phyloP scores from a whole-genome alignment of 2,888 invertebrate genomes.

The Leuctra nigra region DNA sequence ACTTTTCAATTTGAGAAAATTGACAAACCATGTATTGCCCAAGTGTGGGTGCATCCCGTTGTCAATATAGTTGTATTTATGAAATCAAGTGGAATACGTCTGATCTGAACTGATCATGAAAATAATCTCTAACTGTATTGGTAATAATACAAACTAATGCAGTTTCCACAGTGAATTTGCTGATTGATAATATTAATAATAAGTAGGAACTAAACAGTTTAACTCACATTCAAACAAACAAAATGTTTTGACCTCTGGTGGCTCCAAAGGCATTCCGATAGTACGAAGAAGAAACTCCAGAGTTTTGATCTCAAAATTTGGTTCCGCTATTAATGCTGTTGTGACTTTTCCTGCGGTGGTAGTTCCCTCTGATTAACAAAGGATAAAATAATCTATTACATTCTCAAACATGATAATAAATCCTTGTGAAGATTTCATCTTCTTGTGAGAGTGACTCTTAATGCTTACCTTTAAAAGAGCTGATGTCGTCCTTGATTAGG shows the following conservation, averaged over 20 bases:
- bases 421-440: not conserved
- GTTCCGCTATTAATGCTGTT: conserved; percentile 60
- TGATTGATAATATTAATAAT: no score
- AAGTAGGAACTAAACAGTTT: no score
- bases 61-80: no score
- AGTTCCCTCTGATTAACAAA: conserved; percentile 6
- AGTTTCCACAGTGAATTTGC: no score
- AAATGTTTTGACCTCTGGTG: conserved; percentile 48
- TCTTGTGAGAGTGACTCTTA: not conserved
- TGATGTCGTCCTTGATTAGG: conserved; percentile 48
- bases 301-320: conserved; percentile 66
- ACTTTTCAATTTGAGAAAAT: no score
- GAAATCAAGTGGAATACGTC: no score
- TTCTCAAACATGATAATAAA: not conserved
- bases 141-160: no score
- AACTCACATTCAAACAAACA: conserved; percentile 53
- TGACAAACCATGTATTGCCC: no score
- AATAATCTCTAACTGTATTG: no score
- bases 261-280: no score
- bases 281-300: conserved; percentile 67
- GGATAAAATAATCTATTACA: not conserved
- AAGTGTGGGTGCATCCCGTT: no score
- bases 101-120: no score
- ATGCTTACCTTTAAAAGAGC: conserved; percentile 31
- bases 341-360: conserved; percentile 49